Base-by-base conservation (phyloP, 2,797 vertebrate genomes). In the Sciurus vulgaris region DNA sequence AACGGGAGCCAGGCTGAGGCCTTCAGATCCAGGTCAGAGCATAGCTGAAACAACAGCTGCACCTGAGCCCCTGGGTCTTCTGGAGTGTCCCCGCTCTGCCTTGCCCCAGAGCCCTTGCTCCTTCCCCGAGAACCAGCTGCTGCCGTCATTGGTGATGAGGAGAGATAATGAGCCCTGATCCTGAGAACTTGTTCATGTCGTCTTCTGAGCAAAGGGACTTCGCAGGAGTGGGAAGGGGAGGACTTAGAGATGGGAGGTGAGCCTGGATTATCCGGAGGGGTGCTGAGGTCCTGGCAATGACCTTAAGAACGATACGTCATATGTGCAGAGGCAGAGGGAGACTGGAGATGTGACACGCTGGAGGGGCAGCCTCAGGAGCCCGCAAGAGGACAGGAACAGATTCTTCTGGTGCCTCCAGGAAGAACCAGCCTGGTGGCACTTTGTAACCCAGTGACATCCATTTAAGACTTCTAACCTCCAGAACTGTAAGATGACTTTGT, bases 231-330 rank as follows among this genome's bases (percentile, higher is more conserved):
- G 28, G 35, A 83, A 65, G 22, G 11, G 17, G 59, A 79, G 59
- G 30, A 33, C 22, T 41, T 41, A 18, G 74, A 30, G 15, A 17
- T n/a, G 1, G 67, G 63, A 35, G 26, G 54, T 65, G 11, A 49
- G 18, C n/a, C 41, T 86, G 56, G 38, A 18, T 79, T 56, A 33
- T 54, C 33, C 35, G 20, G 15, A 15, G 61, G 67, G 79, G 47
- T 49, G n/a, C 69, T 8, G 41, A 7, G 2, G 3, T 44, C 44
- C 22, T 61, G 49, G 11, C 22, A 47, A 4, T 9, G 38, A 35
- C 63, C 28, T 41, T 35, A 0, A 2, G 17, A 47, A 74, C 38
- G 10, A 44, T 38, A 35, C 33, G 11, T 1, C 0, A 8, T 2
- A 1, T 33, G 73, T 17, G 44, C 26, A 38, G 35, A 70, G 76